A percentile compares a stretch with the other conserved stretches of the same genome.
Evolutionary conservation across 1,140 invertebrate species (phyloP).

Genomic region (Drosophila gunungcola): DNA sequence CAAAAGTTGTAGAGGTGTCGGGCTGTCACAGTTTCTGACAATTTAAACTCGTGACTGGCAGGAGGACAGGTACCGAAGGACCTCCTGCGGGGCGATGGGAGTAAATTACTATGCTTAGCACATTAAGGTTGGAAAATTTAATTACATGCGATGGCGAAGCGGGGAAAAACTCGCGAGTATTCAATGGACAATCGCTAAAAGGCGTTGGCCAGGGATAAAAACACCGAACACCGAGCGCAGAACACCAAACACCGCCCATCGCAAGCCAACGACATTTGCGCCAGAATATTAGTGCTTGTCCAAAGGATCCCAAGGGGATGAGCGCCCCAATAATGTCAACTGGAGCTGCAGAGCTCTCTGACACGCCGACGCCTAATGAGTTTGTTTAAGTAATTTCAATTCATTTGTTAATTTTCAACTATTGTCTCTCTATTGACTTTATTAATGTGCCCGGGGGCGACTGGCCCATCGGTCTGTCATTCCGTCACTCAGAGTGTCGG

Average conservation of each 20-base stretch:
- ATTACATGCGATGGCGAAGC: conserved; percentile 60
- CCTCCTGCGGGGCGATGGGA: background rate
- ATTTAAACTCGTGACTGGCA: conserved; percentile 60
- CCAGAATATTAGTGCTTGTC: conserved; percentile 36
- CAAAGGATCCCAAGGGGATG: conserved; percentile 4
- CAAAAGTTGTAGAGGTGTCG: conserved; percentile 56
- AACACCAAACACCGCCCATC: conserved; percentile 6
- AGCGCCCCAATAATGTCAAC: conserved; percentile 59
- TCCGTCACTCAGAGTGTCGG: conserved; percentile 26
- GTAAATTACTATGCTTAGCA: conserved; percentile 76
- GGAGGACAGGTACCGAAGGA: background rate
- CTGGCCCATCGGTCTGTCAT: conserved; percentile 40
- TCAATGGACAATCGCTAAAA: conserved; percentile 46
- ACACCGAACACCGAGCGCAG: too few species aligned
- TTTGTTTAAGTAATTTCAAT: conserved; percentile 83
- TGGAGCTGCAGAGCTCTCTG: conserved; percentile 46
- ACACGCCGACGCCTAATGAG: conserved; percentile 71
- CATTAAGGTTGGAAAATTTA: conserved; percentile 81
- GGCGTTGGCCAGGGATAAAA: conserved; percentile 52
- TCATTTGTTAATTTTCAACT: conserved; percentile 82
- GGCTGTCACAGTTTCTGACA: conserved; percentile 60
- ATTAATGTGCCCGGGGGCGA: conserved; percentile 54
- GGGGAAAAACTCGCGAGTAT: conserved; percentile 9
- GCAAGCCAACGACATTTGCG: conserved; percentile 1
- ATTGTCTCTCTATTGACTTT: conserved; percentile 78